Evolutionary conservation across 2,113 vertebrate genomes (phyloP), one percentile per base, ranked within the genome.

Genomic region (Formicarius rufipectus): DNA sequence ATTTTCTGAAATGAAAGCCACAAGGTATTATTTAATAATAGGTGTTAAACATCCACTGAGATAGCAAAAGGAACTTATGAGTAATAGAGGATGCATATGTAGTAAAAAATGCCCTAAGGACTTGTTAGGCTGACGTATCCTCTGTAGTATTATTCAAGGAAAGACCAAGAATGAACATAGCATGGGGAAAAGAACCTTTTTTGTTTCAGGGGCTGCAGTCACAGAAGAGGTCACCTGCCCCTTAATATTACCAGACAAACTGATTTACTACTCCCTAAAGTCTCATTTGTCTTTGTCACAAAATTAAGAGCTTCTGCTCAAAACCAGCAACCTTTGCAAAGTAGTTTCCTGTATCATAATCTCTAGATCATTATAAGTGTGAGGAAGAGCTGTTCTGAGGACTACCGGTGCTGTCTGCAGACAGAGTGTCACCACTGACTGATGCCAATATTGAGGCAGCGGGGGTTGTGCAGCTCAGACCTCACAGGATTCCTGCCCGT

Each of bases 81-180:
- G n/a, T 97, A 98, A 95, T 73, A 95, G 92, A 94, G 94, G 79
- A 94, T 89, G 96, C 95, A n/a, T 96, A 97, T 95, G 86, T 89
- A 98, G 98, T 98, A 98, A 98, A 96, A 98, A 98, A 96, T 98
- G 97, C 97, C 98, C 98, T 93, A 97, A 98, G 98, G 98, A 98
- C 97, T 97, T 97, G 97, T 96, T 96, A 98, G 98, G 97, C 52
- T 82, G 96, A 96, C 80, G 77, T 97, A 99, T 99, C 98, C 98
- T 98, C 96, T 97, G 93, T 95, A 97, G 96, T 98, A 97, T 69
- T 97, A 98, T 98, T 98, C 97, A 98, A 98, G 98, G 98, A 97
- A 98, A 98, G 95, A 93, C 96, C 84, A 93, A 94, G 95, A 96
- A 95, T 93, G 90, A 97, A 96, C 87, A 97, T 89, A 95, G 85